Base-by-base conservation (phyloP, 2,888 invertebrate species). In the Nebria brevicollis region DNA sequence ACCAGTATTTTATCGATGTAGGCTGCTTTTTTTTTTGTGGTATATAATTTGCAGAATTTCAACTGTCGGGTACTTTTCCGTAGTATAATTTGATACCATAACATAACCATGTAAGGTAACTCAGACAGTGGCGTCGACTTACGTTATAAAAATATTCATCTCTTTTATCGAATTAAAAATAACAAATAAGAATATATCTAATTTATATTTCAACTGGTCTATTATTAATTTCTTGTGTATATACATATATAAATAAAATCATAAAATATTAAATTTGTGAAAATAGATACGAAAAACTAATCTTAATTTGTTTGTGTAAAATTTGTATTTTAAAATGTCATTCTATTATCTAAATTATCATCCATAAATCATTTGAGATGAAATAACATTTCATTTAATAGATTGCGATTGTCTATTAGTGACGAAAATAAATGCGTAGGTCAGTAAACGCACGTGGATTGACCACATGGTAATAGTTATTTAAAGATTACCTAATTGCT, bases 1-100 rank as follows among this genome's bases (percentile, higher is more conserved):
- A 54, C 54, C 54, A 54, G 54, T 54, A 54, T 54, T 54, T 54
- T 54, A 54, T 54, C 54, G 54, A 54, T 54, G 54, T 54, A 54
- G 54, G 54, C 8, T 54, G 54, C 34, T 34, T 54, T 54, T 43
- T 54, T 43, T 54, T 54, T 54, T 54, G 54, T 13, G 54, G 54
- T 13, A 11, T 54, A 8, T 54, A 54, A 54, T 54, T 54, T 54
- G 54, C 54, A 11, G 54, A 54, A 54, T 54, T 54, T 54, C 54
- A 54, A 54, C 54, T 54, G 54, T 54, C 54, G 54, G 54, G 54
- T 54, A 54, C 54, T 54, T 54, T 54, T 54, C 54, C 54, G 54
- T 54, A 11, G 54, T 54, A 11, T 54, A 54, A 54, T 54, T 54
- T 54, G 54, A 54, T 54, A 54, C 54, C 54, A 54, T 34, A 34